Evolutionary conservation across 1,140 invertebrate species (phyloP).

Genomic region (Thaumetopoea pityocampa): DNA sequence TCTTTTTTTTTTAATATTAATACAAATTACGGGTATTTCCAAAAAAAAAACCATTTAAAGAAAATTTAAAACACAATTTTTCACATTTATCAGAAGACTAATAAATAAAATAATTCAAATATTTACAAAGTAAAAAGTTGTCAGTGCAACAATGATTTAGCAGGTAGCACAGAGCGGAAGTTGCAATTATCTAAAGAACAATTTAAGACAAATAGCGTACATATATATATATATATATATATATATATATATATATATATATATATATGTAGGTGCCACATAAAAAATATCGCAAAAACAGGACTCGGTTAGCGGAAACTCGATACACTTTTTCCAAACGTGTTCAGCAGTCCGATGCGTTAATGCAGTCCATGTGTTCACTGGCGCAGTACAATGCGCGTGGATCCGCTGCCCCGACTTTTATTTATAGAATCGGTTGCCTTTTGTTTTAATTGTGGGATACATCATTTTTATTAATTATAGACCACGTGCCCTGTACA

Average conservation of each 20-base stretch:
- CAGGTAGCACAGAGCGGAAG: too few relatives aligned
- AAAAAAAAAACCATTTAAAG: too few relatives aligned
- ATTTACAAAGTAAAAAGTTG: too few relatives aligned
- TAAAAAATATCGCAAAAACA: constrained; percentile 34
- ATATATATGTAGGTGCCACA: constrained; percentile 9
- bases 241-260: too few relatives aligned
- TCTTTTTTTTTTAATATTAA: too few relatives aligned
- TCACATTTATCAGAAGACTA: too few relatives aligned
- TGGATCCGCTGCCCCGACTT: constrained; percentile 26
- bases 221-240: too few relatives aligned
- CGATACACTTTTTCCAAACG: constrained; percentile 34
- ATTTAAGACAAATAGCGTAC: neutral
- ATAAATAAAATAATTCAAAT: too few relatives aligned
- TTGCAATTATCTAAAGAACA: too few relatives aligned
- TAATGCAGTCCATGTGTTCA: constrained; percentile 42
- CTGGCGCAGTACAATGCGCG: constrained; percentile 33
- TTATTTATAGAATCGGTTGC: constrained; percentile 33
- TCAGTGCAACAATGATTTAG: too few relatives aligned
- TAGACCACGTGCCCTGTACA: neutral
- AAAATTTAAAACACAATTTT: too few relatives aligned
- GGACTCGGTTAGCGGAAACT: constrained; percentile 29
- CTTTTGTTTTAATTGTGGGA: constrained; percentile 16
- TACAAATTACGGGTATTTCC: too few relatives aligned
- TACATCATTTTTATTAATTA: constrained; percentile 10
- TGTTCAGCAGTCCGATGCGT: constrained; percentile 27